Base-by-base conservation (phyloP, 35 echinoderm and acorn worm species). In the Eucidaris tribuloides region DNA sequence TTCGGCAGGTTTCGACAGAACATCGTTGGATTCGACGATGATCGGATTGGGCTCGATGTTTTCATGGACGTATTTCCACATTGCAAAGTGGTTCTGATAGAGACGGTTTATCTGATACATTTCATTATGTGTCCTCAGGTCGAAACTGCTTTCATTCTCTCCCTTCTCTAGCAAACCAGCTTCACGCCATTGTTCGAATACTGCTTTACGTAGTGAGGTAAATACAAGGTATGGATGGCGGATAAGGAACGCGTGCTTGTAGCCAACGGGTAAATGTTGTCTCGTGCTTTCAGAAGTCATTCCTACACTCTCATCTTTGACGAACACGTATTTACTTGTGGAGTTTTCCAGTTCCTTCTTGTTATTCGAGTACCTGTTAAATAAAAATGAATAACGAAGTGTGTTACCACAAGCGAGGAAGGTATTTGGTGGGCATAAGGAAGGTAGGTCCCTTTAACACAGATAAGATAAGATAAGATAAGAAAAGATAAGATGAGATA, bases 161-260 rank as follows among this genome's bases (percentile, higher is more conserved):
- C n/a, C 48, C 9, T 52, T 9, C n/a, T 52, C n/a, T n/a, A 52
- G 48, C 48, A 52, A n/a, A n/a, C 48, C 48, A 52, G 48, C 48
- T n/a, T 52, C 48, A 11, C 48, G 9, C 9, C 9, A n/a, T n/a
- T 52, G 48, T 52, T 11, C 48, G 48, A 52, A 52, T 52, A n/a
- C 48, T 11, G 48, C 48, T 52, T n/a, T 52, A 9, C 48, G 9
- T 9, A 11, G n/a, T n/a, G 76, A 79, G 6, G 38, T 27, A 33
- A 46, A 79, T 52, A 79, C 76, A 36, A 7, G 38, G 44, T 54
- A 54, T 22, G 76, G 76, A 79, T 79, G 22, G 1, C 80, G 50
- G 3, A 82, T 63, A 2, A 74, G 13, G 36, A 84, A 76, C 17
- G 58, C 34, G 35, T 76, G 59, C 17, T 61, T 28, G 60, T 71